Conservation (phyloP, 2,113 vertebrate species). For the Psittacus erithacus region DNA sequence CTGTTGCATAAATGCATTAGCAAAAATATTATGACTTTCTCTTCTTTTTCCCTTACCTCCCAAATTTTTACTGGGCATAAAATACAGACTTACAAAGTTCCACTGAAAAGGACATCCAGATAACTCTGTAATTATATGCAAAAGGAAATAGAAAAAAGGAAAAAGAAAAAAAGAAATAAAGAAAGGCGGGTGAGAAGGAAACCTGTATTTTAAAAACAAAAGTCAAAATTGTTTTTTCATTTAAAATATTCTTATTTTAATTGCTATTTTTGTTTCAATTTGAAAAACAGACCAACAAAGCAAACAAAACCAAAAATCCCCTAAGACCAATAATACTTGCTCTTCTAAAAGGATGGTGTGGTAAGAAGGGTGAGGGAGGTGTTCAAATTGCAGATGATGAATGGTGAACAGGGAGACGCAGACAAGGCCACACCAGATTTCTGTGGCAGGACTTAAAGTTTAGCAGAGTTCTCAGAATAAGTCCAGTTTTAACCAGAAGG, state of each 20-base stretch:
- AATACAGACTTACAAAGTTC: background rate
- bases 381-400: rapidly evolving
- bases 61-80: background rate
- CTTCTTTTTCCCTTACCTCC: background rate
- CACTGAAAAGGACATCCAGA: background rate
- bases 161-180: background rate
- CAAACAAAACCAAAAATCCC: background rate
- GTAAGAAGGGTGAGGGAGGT: background rate
- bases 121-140: background rate
- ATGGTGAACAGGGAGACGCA: background rate
- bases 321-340: background rate
- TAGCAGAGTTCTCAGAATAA: background rate
- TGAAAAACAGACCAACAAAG: background rate
- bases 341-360: background rate
- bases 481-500: background rate
- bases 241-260: background rate
- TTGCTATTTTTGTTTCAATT: background rate
- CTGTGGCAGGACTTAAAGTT: background rate
- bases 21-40: background rate
- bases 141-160: background rate
- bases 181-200: rapidly evolving
- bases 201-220: background rate
- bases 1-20: background rate
- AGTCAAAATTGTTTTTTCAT: background rate
- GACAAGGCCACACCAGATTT: background rate